Percentiles rank a stretch among this genome's conserved stretches.
Evolutionary conservation across 2,888 invertebrate species (phyloP).

Genomic region (Drosophila peninsularis): DNA sequence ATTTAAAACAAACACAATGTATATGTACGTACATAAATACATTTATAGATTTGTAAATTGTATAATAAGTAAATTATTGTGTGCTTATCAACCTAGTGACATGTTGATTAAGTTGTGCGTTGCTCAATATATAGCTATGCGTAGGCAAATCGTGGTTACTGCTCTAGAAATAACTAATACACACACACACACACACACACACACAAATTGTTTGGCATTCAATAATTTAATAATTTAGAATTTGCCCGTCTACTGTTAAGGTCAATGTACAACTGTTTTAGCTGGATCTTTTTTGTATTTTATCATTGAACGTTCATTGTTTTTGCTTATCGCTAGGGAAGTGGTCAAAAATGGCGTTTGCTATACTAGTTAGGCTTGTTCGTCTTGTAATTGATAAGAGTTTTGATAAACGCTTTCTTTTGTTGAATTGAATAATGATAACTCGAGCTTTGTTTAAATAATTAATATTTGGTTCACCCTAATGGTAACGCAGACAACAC

Average conservation of each 20-base stretch:
- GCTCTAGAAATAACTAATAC: constrained; percentile 7
- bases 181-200: neutral
- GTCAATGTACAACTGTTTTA: constrained; percentile 63
- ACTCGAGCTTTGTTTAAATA: neutral
- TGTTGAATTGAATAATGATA: neutral
- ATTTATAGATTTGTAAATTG: constrained; percentile 14
- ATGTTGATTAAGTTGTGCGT: constrained; percentile 28
- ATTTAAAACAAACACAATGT: constrained; percentile 19
- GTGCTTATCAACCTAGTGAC: constrained; percentile 31
- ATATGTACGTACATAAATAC: constrained; percentile 4
- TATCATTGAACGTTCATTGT: constrained; percentile 26
- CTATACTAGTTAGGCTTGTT: constrained; percentile 12
- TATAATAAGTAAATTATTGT: constrained; percentile 13
- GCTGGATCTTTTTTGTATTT: constrained; percentile 13
- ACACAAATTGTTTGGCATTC: constrained; percentile 1
- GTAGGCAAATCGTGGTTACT: constrained; percentile 9
- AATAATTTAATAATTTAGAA: constrained; percentile 16
- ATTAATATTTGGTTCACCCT: constrained; percentile 11
- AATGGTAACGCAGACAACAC: constrained; percentile 47
- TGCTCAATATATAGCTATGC: neutral
- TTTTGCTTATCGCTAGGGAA: constrained; percentile 41
- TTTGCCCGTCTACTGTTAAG: constrained; percentile 39
- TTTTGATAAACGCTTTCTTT: constrained; percentile 3
- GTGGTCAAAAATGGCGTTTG: constrained; percentile 26
- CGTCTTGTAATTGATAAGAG: constrained; percentile 31